Percentiles rank a stretch among this genome's conserved stretches.
Evolutionary conservation across 2,888 invertebrate species (phyloP).

Genomic region (Campaea margaritaria): DNA sequence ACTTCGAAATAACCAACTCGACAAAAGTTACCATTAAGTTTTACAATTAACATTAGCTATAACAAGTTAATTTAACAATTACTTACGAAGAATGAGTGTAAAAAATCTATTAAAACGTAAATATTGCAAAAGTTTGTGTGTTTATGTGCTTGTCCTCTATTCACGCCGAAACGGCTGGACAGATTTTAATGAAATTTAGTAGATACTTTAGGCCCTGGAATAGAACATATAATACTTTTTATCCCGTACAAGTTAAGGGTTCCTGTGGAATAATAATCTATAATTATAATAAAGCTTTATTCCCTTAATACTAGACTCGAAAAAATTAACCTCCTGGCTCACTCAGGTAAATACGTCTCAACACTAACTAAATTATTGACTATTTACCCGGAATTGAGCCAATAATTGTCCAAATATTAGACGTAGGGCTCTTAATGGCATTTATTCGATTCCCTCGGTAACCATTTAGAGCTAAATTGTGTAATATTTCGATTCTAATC

Average conservation of each 20-base stretch:
- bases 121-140: no score
- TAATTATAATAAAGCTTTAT: no score
- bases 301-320: no score
- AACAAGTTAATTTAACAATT: conserved; percentile 25
- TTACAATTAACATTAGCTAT: conserved; percentile 23
- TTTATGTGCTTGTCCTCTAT: no score
- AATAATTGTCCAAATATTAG: conserved; percentile 49
- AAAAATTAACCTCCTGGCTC: no score
- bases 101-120: no score
- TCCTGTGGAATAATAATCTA: no score
- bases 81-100: background rate
- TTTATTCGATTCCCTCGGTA: conserved; percentile 49
- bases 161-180: no score
- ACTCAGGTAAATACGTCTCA: background rate
- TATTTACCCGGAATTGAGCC: conserved; percentile 39
- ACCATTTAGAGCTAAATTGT: conserved; percentile 55
- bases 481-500: conserved; percentile 58
- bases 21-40: conserved; percentile 19
- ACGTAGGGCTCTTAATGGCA: conserved; percentile 30
- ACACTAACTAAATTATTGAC: conserved; percentile 37
- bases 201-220: no score
- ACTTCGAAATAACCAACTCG: conserved; percentile 28
- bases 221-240: no score
- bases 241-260: no score
- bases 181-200: no score